phyloP scores from a whole-genome alignment of 2,113 vertebrate species.

The Rhegmatorhina hoffmannsi region DNA sequence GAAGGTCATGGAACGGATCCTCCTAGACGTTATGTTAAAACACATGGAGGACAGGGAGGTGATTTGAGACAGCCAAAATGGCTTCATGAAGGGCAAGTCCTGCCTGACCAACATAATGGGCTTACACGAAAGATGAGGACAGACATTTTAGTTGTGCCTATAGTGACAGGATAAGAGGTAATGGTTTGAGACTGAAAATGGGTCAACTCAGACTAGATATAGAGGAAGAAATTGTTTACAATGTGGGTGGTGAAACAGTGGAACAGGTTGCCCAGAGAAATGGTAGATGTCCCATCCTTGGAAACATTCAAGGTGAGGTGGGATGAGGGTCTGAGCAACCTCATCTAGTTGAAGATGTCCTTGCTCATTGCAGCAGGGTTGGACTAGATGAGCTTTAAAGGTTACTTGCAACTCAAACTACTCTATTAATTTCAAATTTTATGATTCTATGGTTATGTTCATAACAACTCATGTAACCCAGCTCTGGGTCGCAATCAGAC shows the following conservation, averaged over 20 bases:
- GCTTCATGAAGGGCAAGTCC: neutral
- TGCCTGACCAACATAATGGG: neutral
- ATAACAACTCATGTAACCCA: neutral
- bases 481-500: neutral
- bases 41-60: neutral
- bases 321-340: neutral
- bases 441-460: neutral
- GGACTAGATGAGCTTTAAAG: neutral
- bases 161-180: neutral
- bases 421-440: neutral
- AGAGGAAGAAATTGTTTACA: neutral
- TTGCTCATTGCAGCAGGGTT: neutral
- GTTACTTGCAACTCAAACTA: neutral
- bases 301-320: neutral
- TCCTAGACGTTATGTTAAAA: neutral
- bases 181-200: neutral
- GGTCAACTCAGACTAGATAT: neutral
- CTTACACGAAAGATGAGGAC: neutral
- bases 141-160: neutral
- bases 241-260: neutral
- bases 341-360: neutral
- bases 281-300: neutral
- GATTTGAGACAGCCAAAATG: accelerated
- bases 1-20: neutral
- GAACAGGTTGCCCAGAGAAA: neutral